Conservation (phyloP, 1,140 invertebrate species). For the Achatina immaculata region DNA sequence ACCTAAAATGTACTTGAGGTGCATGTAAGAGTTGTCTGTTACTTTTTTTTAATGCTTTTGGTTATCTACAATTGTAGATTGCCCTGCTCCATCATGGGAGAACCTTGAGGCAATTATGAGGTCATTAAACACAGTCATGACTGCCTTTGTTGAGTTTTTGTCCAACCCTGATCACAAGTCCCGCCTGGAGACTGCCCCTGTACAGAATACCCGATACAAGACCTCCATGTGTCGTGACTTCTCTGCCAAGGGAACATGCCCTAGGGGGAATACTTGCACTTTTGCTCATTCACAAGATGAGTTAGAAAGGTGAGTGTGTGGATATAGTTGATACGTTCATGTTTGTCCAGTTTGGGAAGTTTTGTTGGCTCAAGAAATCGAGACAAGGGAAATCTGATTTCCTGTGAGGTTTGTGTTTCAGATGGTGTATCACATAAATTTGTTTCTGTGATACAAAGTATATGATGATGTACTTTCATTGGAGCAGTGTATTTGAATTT, state of each 20-base stretch:
- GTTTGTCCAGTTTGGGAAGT: too few relatives aligned
- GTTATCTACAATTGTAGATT: too few relatives aligned
- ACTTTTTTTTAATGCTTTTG: too few relatives aligned
- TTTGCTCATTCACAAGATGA: conserved; percentile 94
- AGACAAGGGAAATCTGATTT: too few relatives aligned
- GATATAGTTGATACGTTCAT: not conserved
- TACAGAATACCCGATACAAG: conserved; percentile 86
- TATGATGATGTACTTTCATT: too few relatives aligned
- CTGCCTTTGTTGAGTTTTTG: conserved; percentile 24
- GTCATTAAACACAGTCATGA: conserved; percentile 81
- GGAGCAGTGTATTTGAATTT: too few relatives aligned
- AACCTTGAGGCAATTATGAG: conserved; percentile 80
- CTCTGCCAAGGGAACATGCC: conserved; percentile 82
- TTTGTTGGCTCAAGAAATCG: too few relatives aligned
- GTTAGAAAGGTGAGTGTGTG: conserved; percentile 79
- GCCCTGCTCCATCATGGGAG: conserved; percentile 77
- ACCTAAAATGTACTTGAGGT: too few relatives aligned
- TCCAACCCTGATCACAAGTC: conserved; percentile 61
- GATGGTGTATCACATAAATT: too few relatives aligned
- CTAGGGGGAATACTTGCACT: conserved; percentile 87
- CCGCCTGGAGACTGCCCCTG: conserved; percentile 73
- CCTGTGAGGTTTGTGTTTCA: too few relatives aligned
- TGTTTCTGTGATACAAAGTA: too few relatives aligned
- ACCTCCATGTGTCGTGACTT: conserved; percentile 92
- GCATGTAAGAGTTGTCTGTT: too few relatives aligned